Evolutionary conservation across 2,113 vertebrate genomes (phyloP).

Genomic region (Acanthochromis polyacanthus): DNA sequence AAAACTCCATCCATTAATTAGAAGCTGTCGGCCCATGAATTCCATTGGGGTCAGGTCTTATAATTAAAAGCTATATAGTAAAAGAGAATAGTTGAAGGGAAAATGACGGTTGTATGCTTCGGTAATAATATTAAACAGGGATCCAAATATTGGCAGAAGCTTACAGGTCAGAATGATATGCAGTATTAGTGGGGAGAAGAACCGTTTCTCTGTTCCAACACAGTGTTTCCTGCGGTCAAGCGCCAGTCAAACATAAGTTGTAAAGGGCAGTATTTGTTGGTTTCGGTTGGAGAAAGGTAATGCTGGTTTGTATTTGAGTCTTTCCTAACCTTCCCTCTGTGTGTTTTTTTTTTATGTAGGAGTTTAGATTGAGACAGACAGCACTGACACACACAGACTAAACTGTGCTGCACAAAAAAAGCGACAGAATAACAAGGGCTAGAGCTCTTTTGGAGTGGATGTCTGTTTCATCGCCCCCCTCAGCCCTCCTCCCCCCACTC

Average conservation of each 20-base stretch:
- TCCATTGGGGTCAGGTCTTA: conserved; percentile 71
- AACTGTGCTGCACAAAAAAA: conserved; percentile 72
- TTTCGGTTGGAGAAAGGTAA: conserved; percentile 64
- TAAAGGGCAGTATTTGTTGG: conserved; percentile 56
- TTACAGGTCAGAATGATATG: conserved; percentile 63
- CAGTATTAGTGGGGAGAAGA: conserved; percentile 50
- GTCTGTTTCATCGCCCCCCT: conserved; percentile 65
- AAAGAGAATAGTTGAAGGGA: conserved; percentile 70
- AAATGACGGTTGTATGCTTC: conserved; percentile 69
- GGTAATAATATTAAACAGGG: conserved; percentile 70
- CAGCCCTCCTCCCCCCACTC: conserved; percentile 17
- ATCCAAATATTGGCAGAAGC: conserved; percentile 70
- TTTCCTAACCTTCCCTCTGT: conserved; percentile 65
- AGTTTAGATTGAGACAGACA: conserved; percentile 79
- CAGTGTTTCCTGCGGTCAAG: conserved; percentile 53
- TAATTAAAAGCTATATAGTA: conserved; percentile 69
- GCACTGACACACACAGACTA: conserved; percentile 76
- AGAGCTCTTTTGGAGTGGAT: conserved; percentile 66
- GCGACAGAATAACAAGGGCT: conserved; percentile 72
- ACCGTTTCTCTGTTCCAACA: conserved; percentile 47
- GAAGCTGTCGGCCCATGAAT: conserved; percentile 71
- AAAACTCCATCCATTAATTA: conserved; percentile 78
- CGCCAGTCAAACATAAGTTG: conserved; percentile 50
- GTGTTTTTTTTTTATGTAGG: conserved; percentile 48
- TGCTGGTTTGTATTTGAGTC: conserved; percentile 66